Evolutionary conservation across 2,888 invertebrate species (phyloP).

Genomic region (Maniola hyperantus): DNA sequence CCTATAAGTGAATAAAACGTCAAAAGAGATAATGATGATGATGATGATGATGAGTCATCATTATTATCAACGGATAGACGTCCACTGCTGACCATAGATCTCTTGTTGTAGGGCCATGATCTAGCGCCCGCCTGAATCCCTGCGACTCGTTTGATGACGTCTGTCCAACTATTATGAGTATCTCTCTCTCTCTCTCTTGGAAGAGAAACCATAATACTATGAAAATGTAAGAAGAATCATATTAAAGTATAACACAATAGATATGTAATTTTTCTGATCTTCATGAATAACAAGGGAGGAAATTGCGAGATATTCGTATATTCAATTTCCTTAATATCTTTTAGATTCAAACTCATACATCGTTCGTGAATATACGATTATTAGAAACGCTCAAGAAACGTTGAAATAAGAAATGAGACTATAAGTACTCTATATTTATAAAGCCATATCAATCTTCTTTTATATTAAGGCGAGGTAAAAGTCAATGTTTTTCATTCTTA

Average conservation of each 20-base stretch:
- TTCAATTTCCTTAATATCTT: conserved; percentile 26
- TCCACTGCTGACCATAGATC: too few relatives aligned
- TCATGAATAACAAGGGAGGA: conserved; percentile 21
- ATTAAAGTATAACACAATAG: background rate
- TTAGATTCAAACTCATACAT: conserved; percentile 11
- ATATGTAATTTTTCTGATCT: conserved; percentile 13
- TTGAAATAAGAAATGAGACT: background rate
- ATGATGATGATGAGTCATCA: too few relatives aligned
- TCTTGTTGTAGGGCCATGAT: too few relatives aligned
- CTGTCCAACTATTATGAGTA: too few relatives aligned
- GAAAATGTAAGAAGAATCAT: background rate
- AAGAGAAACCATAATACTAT: too few relatives aligned
- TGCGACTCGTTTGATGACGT: too few relatives aligned
- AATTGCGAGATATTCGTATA: conserved; percentile 22
- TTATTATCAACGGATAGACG: too few relatives aligned
- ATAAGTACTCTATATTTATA: background rate
- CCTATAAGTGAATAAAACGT: too few relatives aligned
- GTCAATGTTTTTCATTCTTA: too few relatives aligned
- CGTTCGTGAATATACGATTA: background rate
- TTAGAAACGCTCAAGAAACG: background rate
- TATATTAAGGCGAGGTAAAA: background rate
- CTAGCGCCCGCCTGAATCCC: too few relatives aligned
- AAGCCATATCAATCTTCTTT: background rate
- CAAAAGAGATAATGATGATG: too few relatives aligned
- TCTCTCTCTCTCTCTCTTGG: too few relatives aligned